Percentiles rank a stretch among this genome's conserved stretches.
These are phyloP conservation scores for Phlogophora meticulosa DNA, from an alignment of 2,888 invertebrate genomes.

Conservation along the genomic window DNA sequence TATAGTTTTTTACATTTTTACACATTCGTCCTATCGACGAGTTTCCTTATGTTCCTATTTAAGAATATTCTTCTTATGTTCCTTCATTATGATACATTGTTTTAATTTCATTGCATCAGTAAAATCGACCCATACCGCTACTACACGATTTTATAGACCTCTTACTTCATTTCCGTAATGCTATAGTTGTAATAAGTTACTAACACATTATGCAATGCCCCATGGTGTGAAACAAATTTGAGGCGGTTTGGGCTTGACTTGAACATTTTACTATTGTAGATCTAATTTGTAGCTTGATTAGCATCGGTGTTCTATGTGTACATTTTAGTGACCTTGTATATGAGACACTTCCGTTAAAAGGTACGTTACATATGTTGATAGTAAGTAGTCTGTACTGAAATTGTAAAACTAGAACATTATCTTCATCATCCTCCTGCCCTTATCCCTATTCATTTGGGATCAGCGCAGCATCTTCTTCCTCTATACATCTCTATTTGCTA, in stretches of 20 bases:
- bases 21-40: too few relatives aligned
- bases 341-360: slow-evolving; percentile 19
- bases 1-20: too few relatives aligned
- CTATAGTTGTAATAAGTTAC: background rate
- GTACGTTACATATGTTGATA: too few relatives aligned
- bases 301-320: slow-evolving; percentile 19
- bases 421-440: too few relatives aligned
- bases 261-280: slow-evolving; percentile 11
- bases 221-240: slow-evolving; percentile 5
- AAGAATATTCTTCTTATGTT: background rate
- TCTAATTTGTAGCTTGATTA: slow-evolving; percentile 49
- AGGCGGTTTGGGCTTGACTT: slow-evolving; percentile 6
- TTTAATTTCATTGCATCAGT: slow-evolving; percentile 14
- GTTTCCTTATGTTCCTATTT: too few relatives aligned
- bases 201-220: slow-evolving; percentile 34
- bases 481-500: too few relatives aligned
- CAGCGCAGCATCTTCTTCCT: too few relatives aligned
- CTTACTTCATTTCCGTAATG: slow-evolving; percentile 24
- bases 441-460: too few relatives aligned
- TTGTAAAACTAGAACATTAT: background rate
- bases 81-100: background rate
- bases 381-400: background rate
- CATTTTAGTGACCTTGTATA: background rate
- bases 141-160: slow-evolving; percentile 6
- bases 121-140: background rate